A percentile compares a stretch with the other conserved stretches of the same genome.
phyloP scores from a whole-genome alignment of 2,113 vertebrate genomes.

The Ivindomyrus marchei region DNA sequence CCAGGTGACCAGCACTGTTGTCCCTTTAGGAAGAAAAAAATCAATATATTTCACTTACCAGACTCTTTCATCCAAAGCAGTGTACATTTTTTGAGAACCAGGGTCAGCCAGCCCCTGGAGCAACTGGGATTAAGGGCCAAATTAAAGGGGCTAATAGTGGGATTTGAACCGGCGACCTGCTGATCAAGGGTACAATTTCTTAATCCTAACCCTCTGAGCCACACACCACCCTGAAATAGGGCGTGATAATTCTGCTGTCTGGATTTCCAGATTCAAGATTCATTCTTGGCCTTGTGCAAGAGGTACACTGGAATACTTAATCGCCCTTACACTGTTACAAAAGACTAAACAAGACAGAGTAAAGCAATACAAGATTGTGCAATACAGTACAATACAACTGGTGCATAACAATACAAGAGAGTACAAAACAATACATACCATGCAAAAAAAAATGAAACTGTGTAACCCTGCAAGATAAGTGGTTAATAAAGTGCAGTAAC shows the following conservation, averaged over 20 bases:
- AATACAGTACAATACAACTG: neutral
- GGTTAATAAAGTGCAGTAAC: neutral
- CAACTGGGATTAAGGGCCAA: neutral
- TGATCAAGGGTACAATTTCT: neutral
- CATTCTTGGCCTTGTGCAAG: neutral
- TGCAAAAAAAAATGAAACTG: neutral
- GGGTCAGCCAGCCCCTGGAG: neutral
- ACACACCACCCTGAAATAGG: neutral
- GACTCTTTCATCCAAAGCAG: neutral
- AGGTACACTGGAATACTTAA: neutral
- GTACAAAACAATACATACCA: neutral
- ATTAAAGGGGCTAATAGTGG: neutral
- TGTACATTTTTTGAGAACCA: neutral
- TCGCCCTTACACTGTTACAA: neutral
- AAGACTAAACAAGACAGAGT: neutral
- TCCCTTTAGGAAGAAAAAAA: neutral
- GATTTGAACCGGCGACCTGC: neutral
- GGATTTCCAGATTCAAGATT: neutral
- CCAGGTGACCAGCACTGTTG: neutral
- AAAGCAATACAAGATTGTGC: neutral
- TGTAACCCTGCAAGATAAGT: neutral
- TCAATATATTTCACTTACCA: neutral
- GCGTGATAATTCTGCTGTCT: neutral
- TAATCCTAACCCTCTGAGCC: neutral
- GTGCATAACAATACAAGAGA: neutral